Percentiles rank a stretch among this genome's conserved stretches.
phyloP scores from a whole-genome alignment of 2,797 vertebrate genomes.

The Nyctalus aviator region DNA sequence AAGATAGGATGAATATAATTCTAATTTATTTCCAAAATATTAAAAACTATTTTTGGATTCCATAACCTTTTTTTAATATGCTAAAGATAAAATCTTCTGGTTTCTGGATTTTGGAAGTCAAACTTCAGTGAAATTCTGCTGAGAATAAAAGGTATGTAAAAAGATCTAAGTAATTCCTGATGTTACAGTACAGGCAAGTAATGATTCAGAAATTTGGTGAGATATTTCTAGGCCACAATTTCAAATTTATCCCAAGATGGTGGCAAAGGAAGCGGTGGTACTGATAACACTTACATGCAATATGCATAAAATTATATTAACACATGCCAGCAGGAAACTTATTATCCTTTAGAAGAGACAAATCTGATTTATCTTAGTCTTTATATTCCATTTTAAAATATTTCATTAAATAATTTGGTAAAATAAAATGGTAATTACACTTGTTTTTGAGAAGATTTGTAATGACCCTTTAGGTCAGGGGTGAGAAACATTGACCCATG shows the following conservation, averaged over 20 bases:
- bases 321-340: background rate
- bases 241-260: background rate
- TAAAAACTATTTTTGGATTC: conserved; percentile 28
- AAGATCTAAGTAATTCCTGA: background rate
- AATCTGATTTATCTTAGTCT: background rate
- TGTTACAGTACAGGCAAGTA: background rate
- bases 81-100: conserved; percentile 38
- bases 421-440: background rate
- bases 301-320: background rate
- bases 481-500: too few species aligned
- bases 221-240: background rate
- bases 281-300: background rate
- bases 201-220: background rate
- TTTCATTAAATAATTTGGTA: conserved; percentile 43
- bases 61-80: background rate
- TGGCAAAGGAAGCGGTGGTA: background rate
- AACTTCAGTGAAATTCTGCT: conserved; percentile 34
- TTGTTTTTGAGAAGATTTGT: conserved; percentile 14
- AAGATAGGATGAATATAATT: background rate
- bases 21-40: conserved; percentile 41
- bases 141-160: background rate
- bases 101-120: conserved; percentile 43
- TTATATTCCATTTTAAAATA: conserved; percentile 21
- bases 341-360: background rate
- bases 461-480: background rate